Evolutionary conservation across 1,140 invertebrate species (phyloP).

Genomic region (Galendromus occidentalis): DNA sequence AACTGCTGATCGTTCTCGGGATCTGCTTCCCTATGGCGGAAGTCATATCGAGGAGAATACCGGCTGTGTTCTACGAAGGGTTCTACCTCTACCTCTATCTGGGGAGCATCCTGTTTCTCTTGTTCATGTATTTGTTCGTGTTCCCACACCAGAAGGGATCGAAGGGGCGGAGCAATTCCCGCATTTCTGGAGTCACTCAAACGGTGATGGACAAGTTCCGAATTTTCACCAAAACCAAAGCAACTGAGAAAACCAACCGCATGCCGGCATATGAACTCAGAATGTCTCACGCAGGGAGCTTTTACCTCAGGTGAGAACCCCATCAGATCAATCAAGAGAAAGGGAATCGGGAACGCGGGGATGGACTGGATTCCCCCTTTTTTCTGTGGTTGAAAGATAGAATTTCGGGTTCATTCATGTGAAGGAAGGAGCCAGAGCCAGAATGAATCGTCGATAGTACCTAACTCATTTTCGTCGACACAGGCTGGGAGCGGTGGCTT

Average conservation of each 20-base stretch:
- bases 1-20: conserved; percentile 71
- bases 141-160: conserved; percentile 15
- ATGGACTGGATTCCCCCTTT: too few relatives aligned
- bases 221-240: background rate
- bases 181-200: background rate
- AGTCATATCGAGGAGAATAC: conserved; percentile 28
- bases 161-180: background rate
- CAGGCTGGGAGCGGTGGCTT: conserved; percentile 36
- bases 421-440: too few relatives aligned
- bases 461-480: background rate
- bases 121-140: conserved; percentile 61
- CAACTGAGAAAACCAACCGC: background rate
- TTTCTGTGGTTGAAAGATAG: too few relatives aligned
- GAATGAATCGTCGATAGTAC: background rate
- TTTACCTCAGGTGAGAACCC: conserved; percentile 53
- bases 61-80: conserved; percentile 33
- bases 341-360: too few relatives aligned
- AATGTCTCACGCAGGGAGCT: conserved; percentile 43
- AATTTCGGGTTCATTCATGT: too few relatives aligned
- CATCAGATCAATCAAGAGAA: background rate
- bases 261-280: conserved; percentile 1
- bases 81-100: conserved; percentile 76
- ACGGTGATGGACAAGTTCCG: conserved; percentile 1
- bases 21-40: conserved; percentile 66
- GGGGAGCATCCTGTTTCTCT: conserved; percentile 64